Evolutionary conservation across 2,113 vertebrate species (phyloP).

Genomic region (Triplophysa siluroides): DNA sequence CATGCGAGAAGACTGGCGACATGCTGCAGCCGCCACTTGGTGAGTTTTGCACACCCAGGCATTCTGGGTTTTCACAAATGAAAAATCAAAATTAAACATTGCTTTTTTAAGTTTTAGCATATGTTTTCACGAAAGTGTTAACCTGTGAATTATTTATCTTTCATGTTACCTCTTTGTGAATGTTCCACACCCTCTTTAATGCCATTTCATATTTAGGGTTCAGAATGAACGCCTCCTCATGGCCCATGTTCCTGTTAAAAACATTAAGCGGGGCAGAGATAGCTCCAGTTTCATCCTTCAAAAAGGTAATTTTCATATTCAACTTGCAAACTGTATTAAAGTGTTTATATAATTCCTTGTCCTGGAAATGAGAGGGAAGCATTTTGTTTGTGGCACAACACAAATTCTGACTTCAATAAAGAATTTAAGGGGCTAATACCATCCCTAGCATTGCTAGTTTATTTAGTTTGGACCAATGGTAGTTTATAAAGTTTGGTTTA

Average conservation of each 20-base stretch:
- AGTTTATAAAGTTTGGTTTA: too few relatives aligned
- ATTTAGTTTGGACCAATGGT: too few relatives aligned
- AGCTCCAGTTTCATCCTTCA: constrained; percentile 86
- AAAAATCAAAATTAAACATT: background rate
- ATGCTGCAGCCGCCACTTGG: constrained; percentile 96
- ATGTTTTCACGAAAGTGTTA: background rate
- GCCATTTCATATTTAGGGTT: constrained; percentile 76
- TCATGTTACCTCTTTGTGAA: background rate
- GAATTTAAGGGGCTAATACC: too few relatives aligned
- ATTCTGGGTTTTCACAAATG: background rate
- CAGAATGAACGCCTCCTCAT: constrained; percentile 92
- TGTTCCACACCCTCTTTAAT: background rate
- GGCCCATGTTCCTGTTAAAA: constrained; percentile 94
- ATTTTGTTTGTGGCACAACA: background rate
- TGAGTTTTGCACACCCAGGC: constrained; percentile 51
- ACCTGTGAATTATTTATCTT: too few relatives aligned
- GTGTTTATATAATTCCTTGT: background rate
- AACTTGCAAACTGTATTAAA: background rate
- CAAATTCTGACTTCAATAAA: background rate
- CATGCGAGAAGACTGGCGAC: constrained; percentile 89
- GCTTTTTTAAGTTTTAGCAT: too few relatives aligned
- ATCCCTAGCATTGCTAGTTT: too few relatives aligned
- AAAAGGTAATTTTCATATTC: constrained; percentile 78
- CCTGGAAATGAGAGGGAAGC: background rate
- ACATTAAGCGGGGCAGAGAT: constrained; percentile 91